Conservation (phyloP, 2,113 vertebrate species). For the Stigmatopora argus region DNA sequence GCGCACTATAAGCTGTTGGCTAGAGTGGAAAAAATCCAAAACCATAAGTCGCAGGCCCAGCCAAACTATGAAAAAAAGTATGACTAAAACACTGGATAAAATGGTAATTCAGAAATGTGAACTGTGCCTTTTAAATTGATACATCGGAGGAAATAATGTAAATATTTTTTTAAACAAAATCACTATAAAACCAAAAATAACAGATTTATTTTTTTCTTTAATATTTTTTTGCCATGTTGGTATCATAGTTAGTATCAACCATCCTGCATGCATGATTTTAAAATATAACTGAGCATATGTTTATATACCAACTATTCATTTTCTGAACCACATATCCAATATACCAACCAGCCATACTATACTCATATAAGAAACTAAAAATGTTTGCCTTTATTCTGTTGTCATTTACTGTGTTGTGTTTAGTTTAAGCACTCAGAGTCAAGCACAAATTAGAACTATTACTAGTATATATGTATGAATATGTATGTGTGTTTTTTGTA, state of each 20-base stretch:
- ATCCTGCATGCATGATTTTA: neutral
- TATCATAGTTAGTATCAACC: neutral
- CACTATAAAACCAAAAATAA: neutral
- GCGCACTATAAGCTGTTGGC: too few relatives aligned
- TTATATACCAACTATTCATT: too few relatives aligned
- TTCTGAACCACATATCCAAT: too few relatives aligned
- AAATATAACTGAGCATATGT: neutral
- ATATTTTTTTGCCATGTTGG: neutral
- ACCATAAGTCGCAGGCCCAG: too few relatives aligned
- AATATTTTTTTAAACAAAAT: neutral
- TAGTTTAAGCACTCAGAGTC: neutral
- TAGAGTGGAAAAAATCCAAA: too few relatives aligned
- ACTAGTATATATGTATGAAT: too few relatives aligned
- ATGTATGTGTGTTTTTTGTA: too few relatives aligned
- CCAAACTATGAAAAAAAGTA: too few relatives aligned
- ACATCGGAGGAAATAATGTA: neutral
- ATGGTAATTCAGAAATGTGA: neutral
- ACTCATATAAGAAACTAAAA: neutral
- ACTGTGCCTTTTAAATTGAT: neutral
- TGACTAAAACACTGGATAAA: too few relatives aligned
- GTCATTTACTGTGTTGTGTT: neutral
- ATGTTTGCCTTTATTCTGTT: neutral
- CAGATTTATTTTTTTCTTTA: too few relatives aligned
- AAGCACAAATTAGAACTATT: neutral
- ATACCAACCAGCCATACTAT: neutral